Conservation (phyloP, 1,140 invertebrate species). For the Drosophila simulans region DNA sequence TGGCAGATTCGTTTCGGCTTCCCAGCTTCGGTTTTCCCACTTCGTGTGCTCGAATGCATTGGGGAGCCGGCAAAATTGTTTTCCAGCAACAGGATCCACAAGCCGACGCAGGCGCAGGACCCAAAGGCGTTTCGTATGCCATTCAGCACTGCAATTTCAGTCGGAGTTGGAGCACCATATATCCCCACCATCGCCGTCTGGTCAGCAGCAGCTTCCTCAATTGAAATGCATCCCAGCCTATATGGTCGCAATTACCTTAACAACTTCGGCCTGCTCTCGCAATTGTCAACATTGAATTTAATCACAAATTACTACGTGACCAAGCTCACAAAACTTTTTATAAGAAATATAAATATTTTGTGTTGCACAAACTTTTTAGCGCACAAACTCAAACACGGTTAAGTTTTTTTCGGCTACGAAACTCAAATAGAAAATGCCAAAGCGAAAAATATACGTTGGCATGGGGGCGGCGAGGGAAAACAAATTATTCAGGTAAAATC, state of each 20-base stretch:
- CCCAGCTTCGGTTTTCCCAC: constrained; percentile 14
- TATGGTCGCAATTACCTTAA: constrained; percentile 68
- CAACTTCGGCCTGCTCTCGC: constrained; percentile 49
- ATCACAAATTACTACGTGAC: constrained; percentile 71
- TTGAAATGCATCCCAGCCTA: constrained; percentile 74
- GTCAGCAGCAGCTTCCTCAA: constrained; percentile 36
- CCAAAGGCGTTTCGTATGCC: constrained; percentile 38
- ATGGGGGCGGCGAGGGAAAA: background rate
- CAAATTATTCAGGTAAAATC: constrained; percentile 30
- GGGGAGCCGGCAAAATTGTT: constrained; percentile 51
- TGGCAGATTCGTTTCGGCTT: constrained; percentile 25
- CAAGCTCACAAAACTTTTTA: constrained; percentile 1
- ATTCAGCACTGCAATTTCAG: constrained; percentile 59
- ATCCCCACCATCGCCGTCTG: background rate
- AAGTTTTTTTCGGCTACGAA: constrained; percentile 26
- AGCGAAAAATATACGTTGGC: constrained; percentile 9
- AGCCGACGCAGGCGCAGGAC: constrained; percentile 63
- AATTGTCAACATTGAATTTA: constrained; percentile 75
- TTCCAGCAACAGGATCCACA: constrained; percentile 66
- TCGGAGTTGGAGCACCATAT: background rate
- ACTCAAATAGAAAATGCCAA: constrained; percentile 24
- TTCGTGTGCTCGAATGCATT: constrained; percentile 29
- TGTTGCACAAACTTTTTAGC: constrained; percentile 42
- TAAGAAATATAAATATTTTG: constrained; percentile 33
- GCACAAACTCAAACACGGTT: constrained; percentile 39